Percentiles rank a stretch among this genome's conserved stretches.
Evolutionary conservation across 2,888 invertebrate genomes (phyloP).

Genomic region (Amiota communis): DNA sequence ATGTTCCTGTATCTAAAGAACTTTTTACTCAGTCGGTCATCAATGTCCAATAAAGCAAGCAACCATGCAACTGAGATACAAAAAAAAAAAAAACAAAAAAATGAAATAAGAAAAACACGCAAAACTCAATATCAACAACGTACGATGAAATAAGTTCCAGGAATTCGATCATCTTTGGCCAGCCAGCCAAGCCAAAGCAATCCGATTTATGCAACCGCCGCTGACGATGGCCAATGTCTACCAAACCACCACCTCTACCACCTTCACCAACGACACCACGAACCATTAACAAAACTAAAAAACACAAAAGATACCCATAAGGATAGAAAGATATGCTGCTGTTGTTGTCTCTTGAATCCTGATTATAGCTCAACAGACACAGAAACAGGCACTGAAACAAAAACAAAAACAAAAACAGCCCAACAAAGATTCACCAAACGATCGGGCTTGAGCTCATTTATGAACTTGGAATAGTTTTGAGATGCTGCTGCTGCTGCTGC

Average conservation of each 20-base stretch:
- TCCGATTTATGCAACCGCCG: conserved; percentile 29
- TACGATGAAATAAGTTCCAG: conserved; percentile 56
- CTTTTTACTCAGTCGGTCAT: conserved; percentile 49
- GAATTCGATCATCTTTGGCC: conserved; percentile 64
- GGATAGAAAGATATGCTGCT: conserved; percentile 19
- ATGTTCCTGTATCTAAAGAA: conserved; percentile 13
- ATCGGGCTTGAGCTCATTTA: not conserved
- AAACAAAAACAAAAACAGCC: not conserved
- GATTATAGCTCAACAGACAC: not conserved
- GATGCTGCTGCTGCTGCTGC: too few relatives aligned
- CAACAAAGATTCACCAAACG: not conserved
- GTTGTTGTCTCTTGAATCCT: not conserved
- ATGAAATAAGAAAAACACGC: not conserved
- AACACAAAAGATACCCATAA: not conserved
- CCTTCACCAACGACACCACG: not conserved
- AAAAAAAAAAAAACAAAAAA: conserved; percentile 4
- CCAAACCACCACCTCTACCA: not conserved
- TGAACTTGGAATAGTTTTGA: too few relatives aligned
- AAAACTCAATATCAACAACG: conserved; percentile 35
- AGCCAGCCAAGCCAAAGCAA: conserved; percentile 13
- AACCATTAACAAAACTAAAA: not conserved
- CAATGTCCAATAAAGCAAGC: conserved; percentile 18
- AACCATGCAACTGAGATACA: not conserved
- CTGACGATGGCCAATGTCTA: not conserved
- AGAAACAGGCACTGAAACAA: not conserved